Evolutionary conservation across 2,888 invertebrate species (phyloP), one percentile per base, ranked within the genome.

Genomic region (Parapristionchus giblindavisi): DNA sequence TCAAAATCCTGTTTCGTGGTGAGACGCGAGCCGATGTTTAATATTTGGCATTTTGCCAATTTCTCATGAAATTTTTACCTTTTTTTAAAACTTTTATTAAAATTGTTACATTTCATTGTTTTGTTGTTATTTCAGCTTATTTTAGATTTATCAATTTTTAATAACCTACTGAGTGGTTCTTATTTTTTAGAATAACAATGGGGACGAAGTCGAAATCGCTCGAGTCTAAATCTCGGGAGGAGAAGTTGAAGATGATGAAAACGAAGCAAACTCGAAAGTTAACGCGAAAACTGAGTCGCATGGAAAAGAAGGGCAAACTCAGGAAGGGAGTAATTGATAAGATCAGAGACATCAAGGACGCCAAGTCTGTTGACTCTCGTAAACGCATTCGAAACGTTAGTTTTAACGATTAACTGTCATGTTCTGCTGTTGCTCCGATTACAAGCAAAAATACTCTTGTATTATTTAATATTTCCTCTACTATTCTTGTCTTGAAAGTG

Each of bases 81-180:
- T 34, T 38, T 24, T 43, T 48, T 43, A 8, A 29, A 21, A 1
- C n/a, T 24, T 21, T 1, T 29, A 48, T 1, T 14, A 29, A 1
- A 48, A 29, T 32, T 29, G 32, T 48, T 48, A 11, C n/a, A 4
- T 17, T 65, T 2, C 24, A 4, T 14, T 61, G 4, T 4, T 61
- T 96, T 96, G 83, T 96, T 95, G 88, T 95, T 93, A 90, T 97
- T 97, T 90, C 96, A 96, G 21, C n/a, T n/a, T n/a, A n/a, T n/a
- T n/a, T n/a, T n/a, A n/a, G n/a, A n/a, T n/a, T n/a, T n/a, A n/a
- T n/a, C n/a, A n/a, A n/a, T n/a, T n/a, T n/a, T n/a, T n/a, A n/a
- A n/a, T n/a, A n/a, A n/a, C n/a, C n/a, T n/a, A n/a, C n/a, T n/a
- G n/a, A n/a, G n/a, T n/a, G n/a, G n/a, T n/a, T n/a, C n/a, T n/a